Conservation (phyloP, 2,797 vertebrate species). For the Dryobates pubescens region DNA sequence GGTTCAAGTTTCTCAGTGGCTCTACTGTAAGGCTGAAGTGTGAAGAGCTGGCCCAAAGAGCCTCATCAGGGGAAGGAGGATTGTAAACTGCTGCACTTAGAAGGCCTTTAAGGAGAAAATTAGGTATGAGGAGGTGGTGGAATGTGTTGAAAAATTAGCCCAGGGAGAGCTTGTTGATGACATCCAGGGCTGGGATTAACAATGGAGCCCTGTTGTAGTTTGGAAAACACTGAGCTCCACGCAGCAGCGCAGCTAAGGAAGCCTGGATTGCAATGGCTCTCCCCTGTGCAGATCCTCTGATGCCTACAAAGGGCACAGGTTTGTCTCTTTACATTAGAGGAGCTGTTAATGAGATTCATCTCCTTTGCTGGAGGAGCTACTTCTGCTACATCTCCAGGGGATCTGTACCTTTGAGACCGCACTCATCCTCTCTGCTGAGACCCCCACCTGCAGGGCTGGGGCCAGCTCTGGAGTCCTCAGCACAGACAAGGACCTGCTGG, state of each 20-base stretch:
- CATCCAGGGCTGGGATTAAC: slow-evolving; percentile 22
- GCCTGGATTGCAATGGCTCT: background rate
- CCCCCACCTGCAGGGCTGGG: no score
- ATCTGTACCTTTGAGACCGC: background rate
- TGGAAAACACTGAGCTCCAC: background rate
- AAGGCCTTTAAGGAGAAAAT: background rate
- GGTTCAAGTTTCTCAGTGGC: slow-evolving; percentile 12
- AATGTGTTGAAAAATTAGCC: slow-evolving; percentile 28
- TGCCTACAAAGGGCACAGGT: background rate
- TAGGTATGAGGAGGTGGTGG: background rate
- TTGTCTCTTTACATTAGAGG: background rate
- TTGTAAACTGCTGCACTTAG: background rate
- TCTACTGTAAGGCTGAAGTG: background rate
- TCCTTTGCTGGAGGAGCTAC: background rate
- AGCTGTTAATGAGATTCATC: background rate
- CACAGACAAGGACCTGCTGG: no score
- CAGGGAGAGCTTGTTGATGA: background rate
- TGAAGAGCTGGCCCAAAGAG: background rate
- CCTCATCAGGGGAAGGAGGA: background rate
- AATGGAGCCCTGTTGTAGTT: background rate
- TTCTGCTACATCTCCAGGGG: background rate
- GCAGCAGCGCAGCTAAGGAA: background rate
- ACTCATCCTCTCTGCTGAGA: no score
- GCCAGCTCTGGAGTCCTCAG: no score
- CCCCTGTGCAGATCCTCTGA: background rate